These are phyloP conservation scores for Podarcis lilfordi DNA, from an alignment of 2,797 vertebrate species.

Conservation along the genomic window DNA sequence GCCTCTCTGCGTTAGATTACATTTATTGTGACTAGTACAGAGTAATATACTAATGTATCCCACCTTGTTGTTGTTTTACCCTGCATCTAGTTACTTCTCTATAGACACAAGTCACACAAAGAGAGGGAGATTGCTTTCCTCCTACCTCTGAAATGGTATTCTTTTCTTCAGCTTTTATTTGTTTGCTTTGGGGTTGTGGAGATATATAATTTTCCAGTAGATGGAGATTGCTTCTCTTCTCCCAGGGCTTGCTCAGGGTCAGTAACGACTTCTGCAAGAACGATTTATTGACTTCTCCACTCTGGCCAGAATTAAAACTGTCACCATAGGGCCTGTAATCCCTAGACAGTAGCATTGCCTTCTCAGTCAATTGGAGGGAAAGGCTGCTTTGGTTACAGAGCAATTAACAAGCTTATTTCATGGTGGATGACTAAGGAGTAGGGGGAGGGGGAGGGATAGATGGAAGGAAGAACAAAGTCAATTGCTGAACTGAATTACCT, in stretches of 20 bases:
- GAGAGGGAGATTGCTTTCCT: neutral
- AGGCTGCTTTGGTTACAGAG: slow-evolving; percentile 67
- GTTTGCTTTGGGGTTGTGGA: slow-evolving; percentile 15
- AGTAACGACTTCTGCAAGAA: slow-evolving; percentile 66
- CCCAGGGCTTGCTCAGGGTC: slow-evolving; percentile 64
- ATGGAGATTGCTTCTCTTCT: slow-evolving; percentile 57
- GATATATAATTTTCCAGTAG: slow-evolving; percentile 55
- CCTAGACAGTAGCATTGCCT: slow-evolving; percentile 60
- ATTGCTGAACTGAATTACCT: neutral
- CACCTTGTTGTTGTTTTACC: neutral
- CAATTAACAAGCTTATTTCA: slow-evolving; percentile 75
- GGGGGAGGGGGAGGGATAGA: slow-evolving; percentile 50
- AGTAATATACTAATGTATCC: neutral
- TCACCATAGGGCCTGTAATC: slow-evolving; percentile 69
- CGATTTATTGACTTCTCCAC: slow-evolving; percentile 75
- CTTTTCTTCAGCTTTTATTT: slow-evolving; percentile 9
- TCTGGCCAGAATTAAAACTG: slow-evolving; percentile 71
- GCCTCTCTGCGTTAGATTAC: neutral
- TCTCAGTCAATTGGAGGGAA: slow-evolving; percentile 70
- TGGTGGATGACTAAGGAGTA: slow-evolving; percentile 63
- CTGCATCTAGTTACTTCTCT: neutral
- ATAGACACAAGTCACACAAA: neutral
- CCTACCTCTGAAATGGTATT: neutral
- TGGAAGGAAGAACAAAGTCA: slow-evolving; percentile 36
- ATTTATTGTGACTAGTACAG: neutral